A percentile compares a stretch with the other conserved stretches of the same genome.
Conservation (phyloP, 2,113 vertebrate genomes). For the Myrmecobius fasciatus region DNA sequence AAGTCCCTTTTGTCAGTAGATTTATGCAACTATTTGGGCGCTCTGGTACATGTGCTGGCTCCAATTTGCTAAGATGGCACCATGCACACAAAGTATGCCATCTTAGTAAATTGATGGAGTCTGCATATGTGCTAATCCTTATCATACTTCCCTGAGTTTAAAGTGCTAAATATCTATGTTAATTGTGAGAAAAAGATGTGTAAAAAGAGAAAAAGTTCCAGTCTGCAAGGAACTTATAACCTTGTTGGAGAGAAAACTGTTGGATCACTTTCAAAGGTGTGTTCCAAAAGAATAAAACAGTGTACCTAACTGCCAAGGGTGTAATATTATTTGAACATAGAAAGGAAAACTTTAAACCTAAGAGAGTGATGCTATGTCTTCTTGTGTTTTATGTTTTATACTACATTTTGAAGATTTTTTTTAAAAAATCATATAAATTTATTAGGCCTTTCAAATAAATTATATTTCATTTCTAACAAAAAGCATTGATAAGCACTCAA, state of each 20-base stretch:
- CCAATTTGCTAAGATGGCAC: neutral
- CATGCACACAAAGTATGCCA: neutral
- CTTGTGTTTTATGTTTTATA: neutral
- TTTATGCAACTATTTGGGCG: neutral
- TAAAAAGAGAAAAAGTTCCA: neutral
- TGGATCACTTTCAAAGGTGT: neutral
- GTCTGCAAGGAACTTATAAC: neutral
- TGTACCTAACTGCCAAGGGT: neutral
- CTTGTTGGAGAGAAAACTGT: neutral
- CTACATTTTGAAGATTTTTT: neutral
- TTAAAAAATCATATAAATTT: neutral
- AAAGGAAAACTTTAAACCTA: neutral
- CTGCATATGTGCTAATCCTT: neutral
- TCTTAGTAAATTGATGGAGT: neutral
- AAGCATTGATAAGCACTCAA: neutral
- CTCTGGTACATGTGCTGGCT: neutral
- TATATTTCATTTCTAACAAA: neutral
- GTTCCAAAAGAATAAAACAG: neutral
- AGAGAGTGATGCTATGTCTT: neutral
- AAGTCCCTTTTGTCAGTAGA: neutral
- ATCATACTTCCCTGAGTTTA: neutral
- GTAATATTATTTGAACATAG: neutral
- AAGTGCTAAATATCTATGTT: neutral
- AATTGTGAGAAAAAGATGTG: neutral
- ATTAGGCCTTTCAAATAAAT: neutral